phyloP scores from a whole-genome alignment of 2,113 vertebrate species.

The Takifugu bimaculatus region DNA sequence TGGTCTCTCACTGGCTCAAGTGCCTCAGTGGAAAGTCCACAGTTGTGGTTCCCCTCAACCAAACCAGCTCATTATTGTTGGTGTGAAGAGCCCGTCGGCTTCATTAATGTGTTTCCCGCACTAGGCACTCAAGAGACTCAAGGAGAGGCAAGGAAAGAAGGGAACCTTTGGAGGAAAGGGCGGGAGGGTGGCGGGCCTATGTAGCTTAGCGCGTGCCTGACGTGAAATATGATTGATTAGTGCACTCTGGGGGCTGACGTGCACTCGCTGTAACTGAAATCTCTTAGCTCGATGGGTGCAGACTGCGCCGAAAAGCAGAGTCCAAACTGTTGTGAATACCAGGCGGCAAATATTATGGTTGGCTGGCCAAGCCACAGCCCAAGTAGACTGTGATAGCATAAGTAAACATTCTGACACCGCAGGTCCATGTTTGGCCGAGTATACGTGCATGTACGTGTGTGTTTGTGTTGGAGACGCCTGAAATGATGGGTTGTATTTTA shows the following conservation, averaged over 20 bases:
- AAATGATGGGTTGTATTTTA: conserved; percentile 30
- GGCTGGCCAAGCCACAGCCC: conserved; percentile 48
- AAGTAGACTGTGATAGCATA: conserved; percentile 37
- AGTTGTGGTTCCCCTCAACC: conserved; percentile 66
- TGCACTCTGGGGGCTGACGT: conserved; percentile 59
- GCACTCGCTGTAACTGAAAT: conserved; percentile 64
- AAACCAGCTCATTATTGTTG: conserved; percentile 73
- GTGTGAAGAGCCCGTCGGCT: conserved; percentile 71
- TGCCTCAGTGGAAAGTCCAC: conserved; percentile 58
- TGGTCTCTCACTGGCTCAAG: conserved; percentile 52
- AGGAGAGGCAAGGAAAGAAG: conserved; percentile 40
- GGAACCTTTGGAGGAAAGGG: conserved; percentile 30
- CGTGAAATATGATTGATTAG: conserved; percentile 75
- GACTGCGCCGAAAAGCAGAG: conserved; percentile 45
- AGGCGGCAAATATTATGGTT: conserved; percentile 65
- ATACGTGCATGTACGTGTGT: conserved; percentile 12
- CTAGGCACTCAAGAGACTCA: conserved; percentile 53
- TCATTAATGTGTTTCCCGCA: conserved; percentile 68
- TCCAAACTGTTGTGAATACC: conserved; percentile 65
- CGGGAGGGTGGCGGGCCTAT: conserved; percentile 29
- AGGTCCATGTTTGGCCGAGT: conserved; percentile 40
- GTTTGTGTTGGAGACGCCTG: conserved; percentile 27
- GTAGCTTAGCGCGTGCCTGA: conserved; percentile 61
- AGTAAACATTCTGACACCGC: conserved; percentile 44
- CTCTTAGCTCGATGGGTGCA: conserved; percentile 66